Conservation (phyloP, 2,888 invertebrate species). For the Drosophila peninsularis region DNA sequence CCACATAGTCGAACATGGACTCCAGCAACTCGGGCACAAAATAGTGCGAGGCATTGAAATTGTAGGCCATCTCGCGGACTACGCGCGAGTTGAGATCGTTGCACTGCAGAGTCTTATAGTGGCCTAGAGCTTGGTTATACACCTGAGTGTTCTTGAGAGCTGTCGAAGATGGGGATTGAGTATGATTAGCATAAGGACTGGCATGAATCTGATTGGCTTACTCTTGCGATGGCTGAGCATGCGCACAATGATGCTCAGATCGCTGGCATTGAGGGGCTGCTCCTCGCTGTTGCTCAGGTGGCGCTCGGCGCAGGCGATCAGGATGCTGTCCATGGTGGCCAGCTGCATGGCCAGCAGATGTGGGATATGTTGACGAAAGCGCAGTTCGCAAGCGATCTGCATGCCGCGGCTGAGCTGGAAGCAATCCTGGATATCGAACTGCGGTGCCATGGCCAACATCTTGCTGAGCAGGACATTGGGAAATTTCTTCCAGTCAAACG, state of each 20-base stretch:
- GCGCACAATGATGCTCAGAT: slow-evolving; percentile 81
- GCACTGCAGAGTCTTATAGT: slow-evolving; percentile 79
- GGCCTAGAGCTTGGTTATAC: slow-evolving; percentile 82
- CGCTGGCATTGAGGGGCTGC: slow-evolving; percentile 61
- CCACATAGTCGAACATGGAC: slow-evolving; percentile 85
- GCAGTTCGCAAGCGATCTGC: slow-evolving; percentile 82
- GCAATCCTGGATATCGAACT: slow-evolving; percentile 84
- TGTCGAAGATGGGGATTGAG: slow-evolving; percentile 51
- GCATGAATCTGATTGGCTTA: slow-evolving; percentile 42
- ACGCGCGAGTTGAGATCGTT: slow-evolving; percentile 84
- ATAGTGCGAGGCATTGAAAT: slow-evolving; percentile 83
- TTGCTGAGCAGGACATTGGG: slow-evolving; percentile 83
- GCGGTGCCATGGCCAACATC: slow-evolving; percentile 83
- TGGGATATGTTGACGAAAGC: slow-evolving; percentile 77
- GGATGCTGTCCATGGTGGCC: slow-evolving; percentile 74
- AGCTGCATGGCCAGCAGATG: slow-evolving; percentile 72
- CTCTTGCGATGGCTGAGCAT: slow-evolving; percentile 81
- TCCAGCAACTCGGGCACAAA: slow-evolving; percentile 85
- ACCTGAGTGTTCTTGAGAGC: slow-evolving; percentile 82
- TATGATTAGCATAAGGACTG: neutral
- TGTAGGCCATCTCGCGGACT: slow-evolving; percentile 85
- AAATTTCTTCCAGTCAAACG: slow-evolving; percentile 78
- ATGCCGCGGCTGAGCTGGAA: slow-evolving; percentile 85
- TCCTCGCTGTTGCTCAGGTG: slow-evolving; percentile 70
- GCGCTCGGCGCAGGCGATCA: slow-evolving; percentile 81